Evolutionary conservation across 2,888 invertebrate species (phyloP).

Genomic region (Drosophila lacicola): DNA sequence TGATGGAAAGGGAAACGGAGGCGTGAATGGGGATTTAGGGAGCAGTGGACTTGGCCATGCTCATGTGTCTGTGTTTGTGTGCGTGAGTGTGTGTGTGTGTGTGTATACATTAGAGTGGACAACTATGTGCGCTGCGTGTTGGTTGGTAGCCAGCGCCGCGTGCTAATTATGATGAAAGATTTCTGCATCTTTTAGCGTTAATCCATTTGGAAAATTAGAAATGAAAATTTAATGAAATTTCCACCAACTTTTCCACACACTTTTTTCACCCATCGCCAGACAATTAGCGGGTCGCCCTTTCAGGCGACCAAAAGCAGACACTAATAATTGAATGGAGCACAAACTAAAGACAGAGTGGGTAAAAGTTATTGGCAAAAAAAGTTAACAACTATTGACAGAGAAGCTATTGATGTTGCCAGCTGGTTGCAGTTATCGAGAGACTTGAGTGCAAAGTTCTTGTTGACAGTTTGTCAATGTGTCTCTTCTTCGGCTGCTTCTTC

Average conservation of each 20-base stretch:
- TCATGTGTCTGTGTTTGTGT: constrained; percentile 43
- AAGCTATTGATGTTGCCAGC: constrained; percentile 36
- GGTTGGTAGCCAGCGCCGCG: constrained; percentile 59
- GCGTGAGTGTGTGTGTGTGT: constrained; percentile 12
- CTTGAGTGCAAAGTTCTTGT: constrained; percentile 48
- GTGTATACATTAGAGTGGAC: constrained; percentile 55
- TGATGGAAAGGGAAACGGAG: constrained; percentile 3
- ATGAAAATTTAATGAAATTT: constrained; percentile 82
- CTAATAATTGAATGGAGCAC: constrained; percentile 54
- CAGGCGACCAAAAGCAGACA: constrained; percentile 35
- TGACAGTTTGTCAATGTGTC: constrained; percentile 33
- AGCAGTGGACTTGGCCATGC: constrained; percentile 32
- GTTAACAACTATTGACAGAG: constrained; percentile 34
- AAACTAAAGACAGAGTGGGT: background rate
- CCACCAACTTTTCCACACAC: constrained; percentile 58
- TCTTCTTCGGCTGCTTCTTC: constrained; percentile 2
- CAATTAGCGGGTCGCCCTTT: constrained; percentile 45
- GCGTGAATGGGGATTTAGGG: constrained; percentile 19
- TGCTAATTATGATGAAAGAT: constrained; percentile 83
- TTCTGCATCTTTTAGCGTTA: constrained; percentile 82
- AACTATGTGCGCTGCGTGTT: constrained; percentile 64
- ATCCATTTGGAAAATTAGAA: constrained; percentile 84
- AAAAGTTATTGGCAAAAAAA: constrained; percentile 30
- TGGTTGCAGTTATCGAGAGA: constrained; percentile 11
- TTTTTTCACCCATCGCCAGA: constrained; percentile 31